These are phyloP conservation scores for Tetranychus truncatus DNA, from an alignment of 2,888 invertebrate species.

Conservation along the genomic window DNA sequence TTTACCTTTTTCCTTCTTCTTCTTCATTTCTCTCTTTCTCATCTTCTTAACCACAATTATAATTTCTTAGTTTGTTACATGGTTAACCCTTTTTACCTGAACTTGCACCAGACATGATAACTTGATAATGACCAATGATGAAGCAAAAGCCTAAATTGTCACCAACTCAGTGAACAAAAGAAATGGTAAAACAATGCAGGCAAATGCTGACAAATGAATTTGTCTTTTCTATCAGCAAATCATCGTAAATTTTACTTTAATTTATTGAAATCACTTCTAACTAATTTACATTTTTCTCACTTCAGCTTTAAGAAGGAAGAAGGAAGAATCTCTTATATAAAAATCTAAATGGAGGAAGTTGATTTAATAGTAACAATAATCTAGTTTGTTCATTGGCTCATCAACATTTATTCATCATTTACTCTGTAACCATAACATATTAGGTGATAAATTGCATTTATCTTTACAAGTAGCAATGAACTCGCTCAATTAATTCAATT, in stretches of 20 bases:
- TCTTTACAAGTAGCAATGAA: background rate
- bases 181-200: background rate
- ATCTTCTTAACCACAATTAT: background rate
- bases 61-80: background rate
- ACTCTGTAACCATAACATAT: background rate
- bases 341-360: background rate
- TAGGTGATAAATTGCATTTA: background rate
- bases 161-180: background rate
- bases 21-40: background rate
- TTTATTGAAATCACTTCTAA: background rate
- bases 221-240: background rate
- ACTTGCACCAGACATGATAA: background rate
- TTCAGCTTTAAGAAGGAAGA: background rate
- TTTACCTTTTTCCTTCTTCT: background rate
- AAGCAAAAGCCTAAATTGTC: background rate
- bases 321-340: background rate
- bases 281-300: background rate
- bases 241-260: background rate
- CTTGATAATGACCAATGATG: background rate
- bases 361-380: background rate
- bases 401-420: background rate
- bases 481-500: background rate
- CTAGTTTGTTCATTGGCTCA: background rate
- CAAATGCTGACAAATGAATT: background rate
- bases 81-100: background rate